These are phyloP conservation scores for Phylloscopus collybita DNA, from an alignment of 2,797 vertebrate genomes.

Conservation along the genomic window DNA sequence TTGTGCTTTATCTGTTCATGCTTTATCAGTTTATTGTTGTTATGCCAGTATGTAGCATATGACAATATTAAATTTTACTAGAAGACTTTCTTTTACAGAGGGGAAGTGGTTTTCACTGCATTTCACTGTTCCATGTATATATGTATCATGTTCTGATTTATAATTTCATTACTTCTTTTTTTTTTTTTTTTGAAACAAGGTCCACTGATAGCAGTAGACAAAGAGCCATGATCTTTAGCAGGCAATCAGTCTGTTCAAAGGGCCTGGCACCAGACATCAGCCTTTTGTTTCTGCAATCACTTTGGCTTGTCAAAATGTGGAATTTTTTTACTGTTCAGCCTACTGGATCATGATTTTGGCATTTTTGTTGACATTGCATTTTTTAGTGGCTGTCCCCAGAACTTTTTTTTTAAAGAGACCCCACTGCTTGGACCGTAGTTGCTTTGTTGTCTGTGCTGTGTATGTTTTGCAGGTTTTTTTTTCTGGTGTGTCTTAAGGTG, in stretches of 20 bases:
- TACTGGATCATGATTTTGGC: not conserved
- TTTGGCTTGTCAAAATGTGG: not conserved
- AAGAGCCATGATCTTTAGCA: not conserved
- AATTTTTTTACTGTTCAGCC: not conserved
- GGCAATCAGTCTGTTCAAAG: not conserved
- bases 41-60: not conserved
- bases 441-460: not conserved
- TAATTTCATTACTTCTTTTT: not conserved
- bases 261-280: not conserved
- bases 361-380: not conserved
- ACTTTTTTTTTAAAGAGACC: not conserved
- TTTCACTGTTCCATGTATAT: not conserved
- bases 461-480: not conserved
- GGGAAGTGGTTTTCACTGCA: not conserved
- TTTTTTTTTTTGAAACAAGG: not conserved
- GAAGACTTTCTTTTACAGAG: not conserved
- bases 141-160: not conserved
- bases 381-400: not conserved
- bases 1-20: not conserved
- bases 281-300: not conserved
- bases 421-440: not conserved
- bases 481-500: not conserved
- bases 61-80: not conserved
- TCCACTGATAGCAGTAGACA: not conserved
- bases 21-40: conserved; percentile 4